phyloP scores from a whole-genome alignment of 2,888 invertebrate species.

The Cremastinae sp. region DNA sequence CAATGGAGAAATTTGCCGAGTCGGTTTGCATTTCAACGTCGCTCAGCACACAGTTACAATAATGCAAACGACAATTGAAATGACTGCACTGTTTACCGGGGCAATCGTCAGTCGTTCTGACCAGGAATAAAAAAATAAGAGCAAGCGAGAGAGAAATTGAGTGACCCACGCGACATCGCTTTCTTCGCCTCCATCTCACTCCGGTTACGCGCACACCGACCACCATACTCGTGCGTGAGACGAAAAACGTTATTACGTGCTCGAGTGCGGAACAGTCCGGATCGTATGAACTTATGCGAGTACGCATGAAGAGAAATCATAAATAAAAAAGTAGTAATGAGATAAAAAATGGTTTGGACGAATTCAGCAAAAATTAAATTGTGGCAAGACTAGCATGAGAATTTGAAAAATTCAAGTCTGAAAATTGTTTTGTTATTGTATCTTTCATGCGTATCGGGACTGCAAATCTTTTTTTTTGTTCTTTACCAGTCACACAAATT shows the following conservation, averaged over 20 bases:
- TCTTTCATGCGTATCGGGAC: not conserved
- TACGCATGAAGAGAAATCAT: conserved; percentile 30
- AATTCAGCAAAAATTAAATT: no score
- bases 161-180: conserved; percentile 32
- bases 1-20: conserved; percentile 29
- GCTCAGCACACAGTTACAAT: conserved; percentile 38
- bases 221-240: conserved; percentile 13
- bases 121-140: conserved; percentile 14
- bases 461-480: conserved; percentile 22
- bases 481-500: conserved; percentile 23
- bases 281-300: conserved; percentile 40
- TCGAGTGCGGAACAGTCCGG: conserved; percentile 40
- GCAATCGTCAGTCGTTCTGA: conserved; percentile 40
- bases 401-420: no score
- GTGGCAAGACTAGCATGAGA: no score
- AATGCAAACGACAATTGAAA: conserved; percentile 56
- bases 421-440: not conserved
- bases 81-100: conserved; percentile 34
- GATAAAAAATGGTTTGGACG: no score
- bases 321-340: conserved; percentile 1
- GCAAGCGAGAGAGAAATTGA: conserved; percentile 19
- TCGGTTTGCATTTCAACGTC: conserved; percentile 11
- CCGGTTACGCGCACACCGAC: conserved; percentile 20
- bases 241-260: conserved; percentile 39
- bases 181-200: conserved; percentile 44